Evolutionary conservation across 2,797 vertebrate genomes (phyloP), one percentile per base, ranked within the genome.

Genomic region (Sciurus carolinensis): DNA sequence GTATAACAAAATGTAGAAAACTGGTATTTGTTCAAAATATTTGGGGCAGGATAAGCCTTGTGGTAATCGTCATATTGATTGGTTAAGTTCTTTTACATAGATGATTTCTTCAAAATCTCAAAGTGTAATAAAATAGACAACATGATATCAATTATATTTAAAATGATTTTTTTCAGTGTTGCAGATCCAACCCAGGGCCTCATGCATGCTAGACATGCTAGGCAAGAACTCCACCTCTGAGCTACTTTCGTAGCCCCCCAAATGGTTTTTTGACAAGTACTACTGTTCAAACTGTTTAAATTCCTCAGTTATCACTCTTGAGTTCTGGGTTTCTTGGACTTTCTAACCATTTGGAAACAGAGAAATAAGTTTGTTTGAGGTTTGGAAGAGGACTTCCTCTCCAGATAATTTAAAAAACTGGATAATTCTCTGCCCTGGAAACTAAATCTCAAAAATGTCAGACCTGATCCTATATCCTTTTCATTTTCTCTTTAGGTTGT

Each of bases 101-200:
- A 39, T 59, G 89, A 96, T 81, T 67, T 64, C 79, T 96, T 92
- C 30, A 80, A 94, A 95, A 39, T 39, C 72, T 79, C 22, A 86
- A 83, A 95, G 76, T 79, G 30, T 6, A 89, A 79, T 90, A 18
- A 91, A 64, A 94, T 91, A 87, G 28, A 76, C 33, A 52, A 39
- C 47, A 52, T 64, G 84, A 80, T 30, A 86, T 13, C 33, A 28
- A 67, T 77, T 83, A 95, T 69, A 84, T 93, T 84, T 79, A 22
- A 96, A 95, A 73, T 79, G 26, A 91, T 62, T 62, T 62, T 62
- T 26, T 62, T 62, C 59, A 62, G 59, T n/a, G 33, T 26, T 66
- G 13, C 13, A 30, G 5, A n/a, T n/a, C 30, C 30, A 67, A n/a
- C 30, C 30, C 64, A 33, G 30, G 64, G 64, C 30, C 33, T n/a